Percentiles rank a stretch among this genome's conserved stretches.
These are phyloP conservation scores for Chrysochloris asiatica DNA, from an alignment of 2,113 vertebrate genomes.

Conservation along the genomic window DNA sequence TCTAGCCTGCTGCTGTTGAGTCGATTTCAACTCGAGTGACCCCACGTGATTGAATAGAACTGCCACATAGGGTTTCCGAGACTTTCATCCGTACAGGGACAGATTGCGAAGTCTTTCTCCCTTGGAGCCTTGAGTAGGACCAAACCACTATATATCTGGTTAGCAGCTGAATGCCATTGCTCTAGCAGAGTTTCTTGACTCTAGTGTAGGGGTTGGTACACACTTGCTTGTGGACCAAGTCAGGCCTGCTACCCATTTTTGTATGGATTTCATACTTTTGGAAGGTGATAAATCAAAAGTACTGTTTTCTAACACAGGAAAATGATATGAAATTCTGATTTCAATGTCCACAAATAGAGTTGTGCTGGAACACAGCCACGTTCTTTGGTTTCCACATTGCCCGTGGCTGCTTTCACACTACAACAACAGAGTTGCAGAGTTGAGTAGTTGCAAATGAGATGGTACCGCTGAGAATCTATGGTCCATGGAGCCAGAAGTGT, in stretches of 20 bases:
- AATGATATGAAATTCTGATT: neutral
- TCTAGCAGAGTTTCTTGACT: neutral
- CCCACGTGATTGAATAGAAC: neutral
- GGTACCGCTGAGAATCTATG: neutral
- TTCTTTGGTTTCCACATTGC: neutral
- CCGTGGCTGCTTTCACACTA: neutral
- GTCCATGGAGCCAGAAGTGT: neutral
- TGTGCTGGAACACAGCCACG: neutral
- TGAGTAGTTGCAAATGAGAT: no score
- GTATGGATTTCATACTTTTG: neutral
- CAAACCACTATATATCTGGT: neutral
- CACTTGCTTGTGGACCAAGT: fast-evolving
- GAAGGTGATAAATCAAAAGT: neutral
- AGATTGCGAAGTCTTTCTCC: neutral
- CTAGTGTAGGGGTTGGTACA: neutral
- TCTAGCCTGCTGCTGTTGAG: neutral
- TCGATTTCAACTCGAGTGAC: neutral
- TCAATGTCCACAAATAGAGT: neutral
- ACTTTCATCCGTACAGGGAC: neutral
- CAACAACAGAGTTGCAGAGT: fast-evolving
- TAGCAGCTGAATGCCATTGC: neutral
- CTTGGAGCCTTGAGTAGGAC: neutral
- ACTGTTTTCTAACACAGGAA: neutral
- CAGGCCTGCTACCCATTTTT: neutral
- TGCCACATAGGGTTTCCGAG: neutral